These are phyloP conservation scores for Myiopsitta monachus DNA, from an alignment of 2,113 vertebrate species.

Conservation along the genomic window DNA sequence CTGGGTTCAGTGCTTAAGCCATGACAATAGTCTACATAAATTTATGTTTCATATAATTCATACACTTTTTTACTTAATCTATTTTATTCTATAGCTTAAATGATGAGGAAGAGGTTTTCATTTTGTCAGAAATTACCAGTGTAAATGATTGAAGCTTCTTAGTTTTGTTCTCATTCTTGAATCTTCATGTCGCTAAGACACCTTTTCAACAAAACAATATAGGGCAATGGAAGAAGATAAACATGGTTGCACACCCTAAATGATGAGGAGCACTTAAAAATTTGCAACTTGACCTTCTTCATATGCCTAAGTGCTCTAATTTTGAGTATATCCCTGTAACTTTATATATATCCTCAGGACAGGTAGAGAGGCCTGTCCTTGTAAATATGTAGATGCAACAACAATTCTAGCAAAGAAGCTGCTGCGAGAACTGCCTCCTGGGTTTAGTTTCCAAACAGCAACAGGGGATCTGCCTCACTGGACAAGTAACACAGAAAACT, in stretches of 20 bases:
- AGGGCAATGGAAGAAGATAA: background rate
- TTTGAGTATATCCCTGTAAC: background rate
- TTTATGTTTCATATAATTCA: background rate
- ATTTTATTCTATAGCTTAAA: background rate
- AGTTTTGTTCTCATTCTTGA: background rate
- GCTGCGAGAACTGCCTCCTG: background rate
- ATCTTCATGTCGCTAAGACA: background rate
- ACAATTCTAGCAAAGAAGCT: background rate
- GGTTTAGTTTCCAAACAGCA: background rate
- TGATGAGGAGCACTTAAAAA: background rate
- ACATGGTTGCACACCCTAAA: background rate
- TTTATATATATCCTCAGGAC: background rate
- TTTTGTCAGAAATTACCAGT: background rate
- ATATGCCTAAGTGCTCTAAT: background rate
- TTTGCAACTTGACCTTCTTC: background rate
- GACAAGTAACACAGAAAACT: rapidly evolving
- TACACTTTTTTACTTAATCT: background rate
- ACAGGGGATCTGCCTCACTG: background rate
- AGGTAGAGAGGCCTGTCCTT: background rate
- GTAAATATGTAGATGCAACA: background rate
- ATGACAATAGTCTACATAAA: background rate
- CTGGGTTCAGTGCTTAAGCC: background rate
- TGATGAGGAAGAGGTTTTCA: background rate
- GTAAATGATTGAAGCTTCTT: background rate
- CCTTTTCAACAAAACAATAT: background rate